A percentile compares a stretch with the other conserved stretches of the same genome.
These are phyloP conservation scores for Eueremaeus valkanovi DNA, from an alignment of 2,888 invertebrate species.

Conservation along the genomic window DNA sequence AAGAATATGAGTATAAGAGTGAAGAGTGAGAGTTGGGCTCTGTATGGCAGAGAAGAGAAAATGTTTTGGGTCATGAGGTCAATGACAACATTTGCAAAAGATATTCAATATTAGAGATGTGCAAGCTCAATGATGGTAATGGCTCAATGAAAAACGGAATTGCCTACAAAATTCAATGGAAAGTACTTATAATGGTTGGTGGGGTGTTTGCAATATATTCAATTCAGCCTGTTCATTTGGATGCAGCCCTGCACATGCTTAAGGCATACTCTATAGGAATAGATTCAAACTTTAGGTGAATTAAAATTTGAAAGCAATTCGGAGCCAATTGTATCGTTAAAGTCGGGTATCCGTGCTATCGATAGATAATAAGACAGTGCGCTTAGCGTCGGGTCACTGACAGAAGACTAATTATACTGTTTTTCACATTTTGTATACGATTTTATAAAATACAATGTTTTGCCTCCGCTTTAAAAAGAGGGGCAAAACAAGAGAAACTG, in stretches of 20 bases:
- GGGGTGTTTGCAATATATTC: too few species aligned
- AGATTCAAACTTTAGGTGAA: neutral
- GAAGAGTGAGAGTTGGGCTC: neutral
- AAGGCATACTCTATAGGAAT: too few species aligned
- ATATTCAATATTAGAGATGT: neutral
- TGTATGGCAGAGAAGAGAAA: neutral
- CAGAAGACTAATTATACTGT: constrained; percentile 21
- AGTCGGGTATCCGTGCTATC: neutral
- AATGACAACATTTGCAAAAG: neutral
- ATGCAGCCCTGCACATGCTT: too few species aligned
- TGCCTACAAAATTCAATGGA: too few species aligned
- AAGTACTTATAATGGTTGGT: too few species aligned
- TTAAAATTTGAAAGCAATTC: too few species aligned
- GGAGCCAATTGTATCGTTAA: neutral
- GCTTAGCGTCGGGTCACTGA: constrained; percentile 18
- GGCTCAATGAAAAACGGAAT: too few species aligned
- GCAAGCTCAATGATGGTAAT: too few species aligned
- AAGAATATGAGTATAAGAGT: neutral
- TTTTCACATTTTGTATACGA: neutral
- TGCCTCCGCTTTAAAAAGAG: constrained; percentile 11
- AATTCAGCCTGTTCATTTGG: too few species aligned
- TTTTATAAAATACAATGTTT: constrained; percentile 7
- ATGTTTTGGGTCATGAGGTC: constrained; percentile 4
- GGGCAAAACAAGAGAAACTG: neutral
- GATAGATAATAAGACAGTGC: constrained; percentile 16